phyloP scores from a whole-genome alignment of 2,113 vertebrate genomes.

The pig (Sus scrofa) region T2T-Sscrofa CM000814.6:19801501-19802000 shows the following conservation, averaged over 20 bases:
- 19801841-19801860: background rate
- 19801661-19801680: background rate
- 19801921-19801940: background rate
- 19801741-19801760: background rate
- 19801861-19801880: background rate
- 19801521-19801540: no score
- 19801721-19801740: background rate
- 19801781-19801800: background rate
- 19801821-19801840: background rate
- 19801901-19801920: background rate
- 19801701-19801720: background rate
- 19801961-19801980: conserved; percentile 38
- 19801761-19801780: background rate
- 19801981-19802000: background rate
- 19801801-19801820: background rate
- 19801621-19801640: background rate
- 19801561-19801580: no score
- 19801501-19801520: no score
- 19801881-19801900: background rate
- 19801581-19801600: no score
- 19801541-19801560: no score
- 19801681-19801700: conserved; percentile 1
- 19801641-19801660: background rate
- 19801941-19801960: conserved; percentile 4
- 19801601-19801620: no score